phyloP scores from a whole-genome alignment of 2,888 invertebrate species.

The Meganola albula region DNA sequence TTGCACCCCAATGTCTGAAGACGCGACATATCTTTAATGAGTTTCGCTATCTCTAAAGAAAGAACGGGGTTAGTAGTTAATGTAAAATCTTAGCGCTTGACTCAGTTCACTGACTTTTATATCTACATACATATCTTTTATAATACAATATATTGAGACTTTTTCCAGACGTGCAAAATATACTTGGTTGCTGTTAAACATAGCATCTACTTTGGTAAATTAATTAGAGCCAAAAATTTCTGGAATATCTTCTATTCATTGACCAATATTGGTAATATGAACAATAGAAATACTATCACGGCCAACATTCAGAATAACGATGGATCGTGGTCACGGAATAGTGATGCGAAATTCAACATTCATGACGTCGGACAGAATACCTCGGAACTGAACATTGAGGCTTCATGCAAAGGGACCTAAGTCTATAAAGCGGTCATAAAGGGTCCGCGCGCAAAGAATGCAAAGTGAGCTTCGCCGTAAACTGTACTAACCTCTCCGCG shows the following conservation, averaged over 20 bases:
- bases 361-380: conserved; percentile 24
- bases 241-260: no score
- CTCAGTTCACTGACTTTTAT: not conserved
- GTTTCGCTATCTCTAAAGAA: conserved; percentile 74
- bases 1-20: conserved; percentile 69
- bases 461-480: conserved; percentile 73
- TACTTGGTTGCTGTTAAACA: no score
- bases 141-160: no score
- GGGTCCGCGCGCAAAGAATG: conserved; percentile 71
- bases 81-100: conserved; percentile 53
- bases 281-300: conserved; percentile 5
- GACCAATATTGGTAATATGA: no score
- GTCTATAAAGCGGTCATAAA: conserved; percentile 73
- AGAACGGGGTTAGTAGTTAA: conserved; percentile 75
- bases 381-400: conserved; percentile 37
- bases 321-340: conserved; percentile 14
- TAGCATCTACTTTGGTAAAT: no score
- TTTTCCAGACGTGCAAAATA: no score
- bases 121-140: conserved; percentile 1
- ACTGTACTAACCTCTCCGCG: conserved; percentile 60
- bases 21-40: conserved; percentile 74
- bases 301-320: conserved; percentile 7
- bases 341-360: conserved; percentile 28
- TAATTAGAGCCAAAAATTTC: no score
- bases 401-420: conserved; percentile 70